Evolutionary conservation across 1,140 invertebrate species (phyloP), one percentile per base, ranked within the genome.

Genomic region (Lepidurus arcticus): DNA sequence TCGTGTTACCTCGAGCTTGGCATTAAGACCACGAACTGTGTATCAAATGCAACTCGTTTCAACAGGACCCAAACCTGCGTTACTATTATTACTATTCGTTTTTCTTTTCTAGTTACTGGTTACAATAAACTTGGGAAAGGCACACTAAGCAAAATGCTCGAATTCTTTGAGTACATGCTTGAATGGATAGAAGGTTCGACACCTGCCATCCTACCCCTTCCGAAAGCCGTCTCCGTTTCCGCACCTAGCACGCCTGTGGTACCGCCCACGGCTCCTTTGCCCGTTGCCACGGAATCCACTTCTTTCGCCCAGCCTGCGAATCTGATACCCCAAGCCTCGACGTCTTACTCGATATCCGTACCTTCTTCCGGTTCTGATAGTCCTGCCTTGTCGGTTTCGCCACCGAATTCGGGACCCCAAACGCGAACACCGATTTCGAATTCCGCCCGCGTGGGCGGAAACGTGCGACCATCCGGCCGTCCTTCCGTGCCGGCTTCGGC

Each of bases 81-180:
- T 9, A 79, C 24, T 24, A 74, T 21, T 45, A 26, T 79, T 42
- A 78, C 13, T 42, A 74, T 75, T 53, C 21, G 1, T 42, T 44
- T 44, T 24, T 34, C 42, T 53, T 44, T 73, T 79, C 76, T 26
- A 87, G 86, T 83, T 42, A 86, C 85, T 81, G 83, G 84, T 73
- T 85, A 85, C 74, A 85, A 85, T 74, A 88, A 88, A 80, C 82
- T 89, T 47, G 83, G 88, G 76, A 85, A 84, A 76, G 88, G 88
- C 11, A 89, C 88, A 0, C 83, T 85, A 47, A 83, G 83, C 26
- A 86, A 87, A 74, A 73, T 88, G 7, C 84, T 85, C 34, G 86
- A 87, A 78, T 89, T 89, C 80, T 83, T 87, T 5, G 78, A 81
- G 42, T 81, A 80, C 16, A 73, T 83, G 7, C 81, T 83, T 44